These are phyloP conservation scores for Danio jaintianensis DNA, from an alignment of 2,797 vertebrate species.

Conservation along the genomic window DNA sequence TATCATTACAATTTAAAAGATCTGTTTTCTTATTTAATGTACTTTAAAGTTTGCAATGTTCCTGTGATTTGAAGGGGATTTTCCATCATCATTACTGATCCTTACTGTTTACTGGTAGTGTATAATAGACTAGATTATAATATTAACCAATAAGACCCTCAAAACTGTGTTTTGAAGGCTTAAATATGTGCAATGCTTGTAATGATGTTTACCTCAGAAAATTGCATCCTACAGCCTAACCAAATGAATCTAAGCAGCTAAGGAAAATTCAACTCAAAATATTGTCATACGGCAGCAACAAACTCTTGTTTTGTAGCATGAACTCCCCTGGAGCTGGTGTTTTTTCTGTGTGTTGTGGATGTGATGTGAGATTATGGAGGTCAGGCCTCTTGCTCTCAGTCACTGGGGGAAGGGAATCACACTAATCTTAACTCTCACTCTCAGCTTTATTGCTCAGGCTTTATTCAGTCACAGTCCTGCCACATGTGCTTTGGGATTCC, in stretches of 20 bases:
- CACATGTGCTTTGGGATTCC: slow-evolving; percentile 40
- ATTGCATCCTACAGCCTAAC: background rate
- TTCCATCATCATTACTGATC: too few species aligned
- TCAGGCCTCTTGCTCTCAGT: slow-evolving; percentile 23
- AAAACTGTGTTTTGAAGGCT: background rate
- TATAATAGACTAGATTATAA: too few species aligned
- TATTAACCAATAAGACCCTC: background rate
- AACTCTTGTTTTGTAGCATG: background rate
- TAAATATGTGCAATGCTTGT: background rate
- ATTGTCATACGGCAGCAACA: background rate
- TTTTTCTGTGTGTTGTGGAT: background rate
- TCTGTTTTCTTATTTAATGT: too few species aligned
- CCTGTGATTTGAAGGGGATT: too few species aligned
- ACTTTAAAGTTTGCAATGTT: too few species aligned
- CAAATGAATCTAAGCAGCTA: background rate
- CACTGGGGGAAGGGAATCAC: slow-evolving; percentile 40
- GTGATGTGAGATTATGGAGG: slow-evolving; percentile 42
- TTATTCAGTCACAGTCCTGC: slow-evolving; percentile 34
- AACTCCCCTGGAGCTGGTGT: background rate
- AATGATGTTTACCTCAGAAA: background rate
- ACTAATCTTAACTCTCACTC: slow-evolving; percentile 51
- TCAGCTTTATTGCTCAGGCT: slow-evolving; percentile 17
- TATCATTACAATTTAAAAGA: too few species aligned
- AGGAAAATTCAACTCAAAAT: background rate
- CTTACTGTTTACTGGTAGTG: too few species aligned